A percentile compares a stretch with the other conserved stretches of the same genome.
Evolutionary conservation across 2,888 invertebrate genomes (phyloP).

Genomic region (Taenaris catops): DNA sequence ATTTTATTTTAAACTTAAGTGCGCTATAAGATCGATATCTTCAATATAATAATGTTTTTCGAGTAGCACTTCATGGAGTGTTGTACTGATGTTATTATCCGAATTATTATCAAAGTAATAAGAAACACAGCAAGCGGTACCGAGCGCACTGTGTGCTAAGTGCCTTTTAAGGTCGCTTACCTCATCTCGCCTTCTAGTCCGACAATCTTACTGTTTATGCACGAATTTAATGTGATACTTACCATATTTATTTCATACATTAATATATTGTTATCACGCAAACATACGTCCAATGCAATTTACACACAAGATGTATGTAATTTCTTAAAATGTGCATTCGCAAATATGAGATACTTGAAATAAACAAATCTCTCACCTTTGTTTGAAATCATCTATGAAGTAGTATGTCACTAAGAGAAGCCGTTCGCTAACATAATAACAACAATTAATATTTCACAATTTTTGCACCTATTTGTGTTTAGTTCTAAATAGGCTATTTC

Average conservation of each 20-base stretch:
- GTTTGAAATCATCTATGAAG: too few relatives aligned
- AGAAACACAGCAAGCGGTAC: constrained; percentile 57
- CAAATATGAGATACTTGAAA: too few relatives aligned
- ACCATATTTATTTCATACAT: constrained; percentile 46
- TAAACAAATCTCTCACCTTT: too few relatives aligned
- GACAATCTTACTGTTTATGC: constrained; percentile 48
- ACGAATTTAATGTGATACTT: constrained; percentile 46
- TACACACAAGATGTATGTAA: too few relatives aligned
- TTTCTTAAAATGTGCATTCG: too few relatives aligned
- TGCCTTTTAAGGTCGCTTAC: constrained; percentile 76
- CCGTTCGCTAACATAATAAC: too few relatives aligned
- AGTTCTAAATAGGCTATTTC: too few relatives aligned
- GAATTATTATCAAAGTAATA: constrained; percentile 64
- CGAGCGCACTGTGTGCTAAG: constrained; percentile 60
- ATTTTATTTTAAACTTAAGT: too few relatives aligned
- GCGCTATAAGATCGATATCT: too few relatives aligned
- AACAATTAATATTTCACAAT: too few relatives aligned
- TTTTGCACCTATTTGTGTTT: too few relatives aligned
- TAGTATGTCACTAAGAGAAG: too few relatives aligned
- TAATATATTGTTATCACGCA: constrained; percentile 24
- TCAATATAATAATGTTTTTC: neutral
- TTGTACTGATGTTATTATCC: constrained; percentile 39
- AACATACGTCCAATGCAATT: neutral
- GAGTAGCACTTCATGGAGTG: constrained; percentile 9
- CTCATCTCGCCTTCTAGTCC: constrained; percentile 56